phyloP scores from a whole-genome alignment of 2,888 invertebrate genomes.

The Ophioninae sp. region DNA sequence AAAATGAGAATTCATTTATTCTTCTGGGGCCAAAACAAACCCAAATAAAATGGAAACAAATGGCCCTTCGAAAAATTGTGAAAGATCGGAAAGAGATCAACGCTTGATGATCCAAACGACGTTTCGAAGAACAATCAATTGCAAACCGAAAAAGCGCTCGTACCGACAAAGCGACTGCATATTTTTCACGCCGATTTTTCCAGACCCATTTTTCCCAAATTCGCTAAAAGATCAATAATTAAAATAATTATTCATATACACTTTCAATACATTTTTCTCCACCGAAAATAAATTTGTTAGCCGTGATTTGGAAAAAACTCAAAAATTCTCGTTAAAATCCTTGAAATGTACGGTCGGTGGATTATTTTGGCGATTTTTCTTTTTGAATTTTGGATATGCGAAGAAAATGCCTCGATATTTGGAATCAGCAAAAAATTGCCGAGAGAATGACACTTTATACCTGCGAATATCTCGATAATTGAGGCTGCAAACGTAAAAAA shows the following conservation, averaged over 20 bases:
- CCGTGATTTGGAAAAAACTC: background rate
- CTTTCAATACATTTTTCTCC: background rate
- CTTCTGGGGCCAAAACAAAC: too few species aligned
- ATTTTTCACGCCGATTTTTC: background rate
- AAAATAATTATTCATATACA: background rate
- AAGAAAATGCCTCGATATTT: background rate
- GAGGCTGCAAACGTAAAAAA: background rate
- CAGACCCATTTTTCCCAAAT: background rate
- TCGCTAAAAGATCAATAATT: background rate
- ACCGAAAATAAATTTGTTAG: background rate
- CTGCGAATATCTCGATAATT: background rate
- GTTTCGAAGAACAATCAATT: too few species aligned
- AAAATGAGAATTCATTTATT: too few species aligned
- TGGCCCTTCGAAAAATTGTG: too few species aligned
- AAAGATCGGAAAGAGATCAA: too few species aligned
- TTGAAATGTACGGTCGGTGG: background rate
- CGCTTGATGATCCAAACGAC: too few species aligned
- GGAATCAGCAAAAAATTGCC: background rate
- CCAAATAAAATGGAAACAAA: too few species aligned
- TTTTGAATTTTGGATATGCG: slow-evolving; percentile 1
- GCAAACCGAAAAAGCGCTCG: too few species aligned
- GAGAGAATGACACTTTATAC: background rate
- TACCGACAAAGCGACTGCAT: too few species aligned
- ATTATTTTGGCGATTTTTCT: background rate
- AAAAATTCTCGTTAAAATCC: background rate